These are phyloP conservation scores for Apantesis nais DNA, from an alignment of 2,888 invertebrate genomes.

Conservation along the genomic window DNA sequence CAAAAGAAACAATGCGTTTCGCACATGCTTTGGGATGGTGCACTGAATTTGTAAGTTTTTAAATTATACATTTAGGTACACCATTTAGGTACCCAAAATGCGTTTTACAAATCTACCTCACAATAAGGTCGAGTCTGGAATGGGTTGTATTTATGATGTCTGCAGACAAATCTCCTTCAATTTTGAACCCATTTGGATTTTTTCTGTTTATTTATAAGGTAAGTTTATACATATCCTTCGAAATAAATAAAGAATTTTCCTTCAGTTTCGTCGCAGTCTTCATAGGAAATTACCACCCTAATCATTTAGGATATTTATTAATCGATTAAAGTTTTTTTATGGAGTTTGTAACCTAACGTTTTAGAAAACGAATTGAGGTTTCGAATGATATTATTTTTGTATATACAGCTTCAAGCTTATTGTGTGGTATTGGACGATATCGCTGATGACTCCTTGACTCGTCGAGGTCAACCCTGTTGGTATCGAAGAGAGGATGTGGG, in stretches of 20 bases:
- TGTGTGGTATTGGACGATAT: slow-evolving; percentile 95
- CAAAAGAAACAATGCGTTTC: slow-evolving; percentile 89
- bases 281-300: no score
- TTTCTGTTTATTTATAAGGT: no score
- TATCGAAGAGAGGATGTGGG: slow-evolving; percentile 89
- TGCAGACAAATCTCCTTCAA: no score
- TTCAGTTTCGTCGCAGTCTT: no score
- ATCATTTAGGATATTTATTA: no score
- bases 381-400: not conserved
- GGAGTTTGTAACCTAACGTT: not conserved
- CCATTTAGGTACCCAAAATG: no score
- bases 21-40: slow-evolving; percentile 96
- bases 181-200: no score
- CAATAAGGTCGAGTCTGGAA: no score
- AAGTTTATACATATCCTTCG: no score
- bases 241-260: no score
- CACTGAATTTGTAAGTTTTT: slow-evolving; percentile 91
- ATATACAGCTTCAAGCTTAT: slow-evolving; percentile 91
- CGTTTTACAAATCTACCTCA: no score
- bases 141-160: no score
- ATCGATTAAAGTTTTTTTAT: not conserved
- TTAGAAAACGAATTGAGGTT: not conserved
- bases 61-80: not conserved
- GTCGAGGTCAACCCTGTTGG: slow-evolving; percentile 96
- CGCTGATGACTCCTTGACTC: slow-evolving; percentile 92